A percentile compares a stretch with the other conserved stretches of the same genome.
phyloP scores from a whole-genome alignment of 2,113 vertebrate species.

The Formicarius rufipectus region DNA sequence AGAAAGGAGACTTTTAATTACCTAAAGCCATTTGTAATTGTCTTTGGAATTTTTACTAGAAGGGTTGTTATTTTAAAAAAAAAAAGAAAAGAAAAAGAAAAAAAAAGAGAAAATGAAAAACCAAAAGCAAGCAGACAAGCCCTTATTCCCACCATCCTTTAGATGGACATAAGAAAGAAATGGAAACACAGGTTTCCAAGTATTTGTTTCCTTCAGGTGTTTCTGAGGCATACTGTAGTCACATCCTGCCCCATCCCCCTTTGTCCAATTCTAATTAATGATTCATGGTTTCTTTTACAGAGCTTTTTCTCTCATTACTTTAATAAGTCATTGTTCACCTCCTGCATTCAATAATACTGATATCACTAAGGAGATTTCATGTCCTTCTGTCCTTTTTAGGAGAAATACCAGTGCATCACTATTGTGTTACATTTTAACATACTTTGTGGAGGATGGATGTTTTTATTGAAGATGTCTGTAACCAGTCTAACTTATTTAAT shows the following conservation, averaged over 20 bases:
- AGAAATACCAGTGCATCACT: slow-evolving; percentile 58
- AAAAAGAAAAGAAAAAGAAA: not conserved
- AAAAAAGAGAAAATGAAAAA: not conserved
- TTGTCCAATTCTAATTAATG: slow-evolving; percentile 37
- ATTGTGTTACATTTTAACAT: slow-evolving; percentile 66
- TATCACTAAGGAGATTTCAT: slow-evolving; percentile 65
- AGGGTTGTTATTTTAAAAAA: slow-evolving; percentile 37
- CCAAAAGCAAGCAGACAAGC: not conserved
- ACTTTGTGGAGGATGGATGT: slow-evolving; percentile 56
- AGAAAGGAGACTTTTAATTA: slow-evolving; percentile 69
- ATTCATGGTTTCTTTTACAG: slow-evolving; percentile 43
- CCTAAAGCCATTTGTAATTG: slow-evolving; percentile 70
- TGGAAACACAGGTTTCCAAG: slow-evolving; percentile 4
- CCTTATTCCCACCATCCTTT: not conserved
- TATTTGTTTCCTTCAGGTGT: not conserved
- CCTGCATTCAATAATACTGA: slow-evolving; percentile 56
- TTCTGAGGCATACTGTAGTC: not conserved
- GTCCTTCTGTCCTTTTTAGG: slow-evolving; percentile 69
- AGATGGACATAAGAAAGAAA: not conserved
- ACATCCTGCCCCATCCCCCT: not conserved
- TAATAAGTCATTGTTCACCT: slow-evolving; percentile 55
- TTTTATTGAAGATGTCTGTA: slow-evolving; percentile 56
- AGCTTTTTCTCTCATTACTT: slow-evolving; percentile 27
- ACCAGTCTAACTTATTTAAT: slow-evolving; percentile 64
- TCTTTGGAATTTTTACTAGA: slow-evolving; percentile 54